These are phyloP conservation scores for Thamnophis elegans DNA, from an alignment of 2,797 vertebrate genomes.

Conservation along the genomic window DNA sequence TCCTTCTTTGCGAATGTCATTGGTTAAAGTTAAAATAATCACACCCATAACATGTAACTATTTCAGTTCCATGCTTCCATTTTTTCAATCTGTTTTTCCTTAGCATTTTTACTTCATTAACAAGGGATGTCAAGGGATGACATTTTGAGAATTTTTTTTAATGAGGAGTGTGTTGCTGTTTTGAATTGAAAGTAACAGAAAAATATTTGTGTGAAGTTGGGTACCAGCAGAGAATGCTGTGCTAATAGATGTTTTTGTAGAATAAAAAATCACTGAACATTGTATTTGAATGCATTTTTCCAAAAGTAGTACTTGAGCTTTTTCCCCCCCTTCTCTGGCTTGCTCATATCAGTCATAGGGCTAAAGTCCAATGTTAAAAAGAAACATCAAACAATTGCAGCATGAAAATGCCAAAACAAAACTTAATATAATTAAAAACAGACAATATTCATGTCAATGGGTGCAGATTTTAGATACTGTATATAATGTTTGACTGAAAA, in stretches of 20 bases:
- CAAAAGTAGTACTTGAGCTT: not conserved
- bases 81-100: not conserved
- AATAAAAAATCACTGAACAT: not conserved
- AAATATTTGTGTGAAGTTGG: not conserved
- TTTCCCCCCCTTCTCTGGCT: not conserved
- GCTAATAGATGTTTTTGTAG: not conserved
- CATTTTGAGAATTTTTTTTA: not conserved
- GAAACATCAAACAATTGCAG: not conserved
- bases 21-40: not conserved
- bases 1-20: not conserved
- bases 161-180: not conserved
- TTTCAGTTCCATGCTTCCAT: not conserved
- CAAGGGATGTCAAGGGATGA: not conserved
- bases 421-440: not conserved
- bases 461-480: not conserved
- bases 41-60: not conserved
- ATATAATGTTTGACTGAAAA: not conserved
- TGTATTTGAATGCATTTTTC: not conserved
- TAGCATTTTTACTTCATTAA: not conserved
- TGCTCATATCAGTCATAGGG: not conserved
- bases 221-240: not conserved
- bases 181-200: not conserved
- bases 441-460: not conserved
- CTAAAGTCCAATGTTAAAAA: not conserved
- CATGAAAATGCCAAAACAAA: not conserved